Percentiles rank a stretch among this genome's conserved stretches.
These are phyloP conservation scores for Sphinx pinastri DNA, from an alignment of 2,888 invertebrate species.

Conservation along the genomic window DNA sequence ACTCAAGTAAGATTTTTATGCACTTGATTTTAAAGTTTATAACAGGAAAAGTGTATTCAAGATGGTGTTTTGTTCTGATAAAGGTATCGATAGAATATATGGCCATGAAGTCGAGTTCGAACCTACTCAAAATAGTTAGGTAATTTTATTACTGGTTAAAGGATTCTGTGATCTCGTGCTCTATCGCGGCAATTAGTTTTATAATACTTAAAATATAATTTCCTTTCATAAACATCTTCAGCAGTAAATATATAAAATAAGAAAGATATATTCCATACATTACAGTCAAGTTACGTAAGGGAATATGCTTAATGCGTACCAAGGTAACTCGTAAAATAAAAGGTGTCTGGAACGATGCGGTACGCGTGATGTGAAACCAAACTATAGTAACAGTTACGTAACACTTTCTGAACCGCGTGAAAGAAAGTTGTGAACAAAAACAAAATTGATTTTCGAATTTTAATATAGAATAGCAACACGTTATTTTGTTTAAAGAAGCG, in stretches of 20 bases:
- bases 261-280: background rate
- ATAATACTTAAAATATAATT: no score
- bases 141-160: no score
- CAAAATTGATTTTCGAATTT: background rate
- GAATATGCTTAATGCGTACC: slow-evolving; percentile 23
- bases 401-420: slow-evolving; percentile 3
- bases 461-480: background rate
- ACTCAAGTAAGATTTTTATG: background rate
- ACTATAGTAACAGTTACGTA: slow-evolving; percentile 7
- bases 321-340: slow-evolving; percentile 13
- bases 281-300: background rate
- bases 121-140: no score
- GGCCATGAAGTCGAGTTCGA: no score
- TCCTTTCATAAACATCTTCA: background rate
- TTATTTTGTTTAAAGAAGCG: background rate
- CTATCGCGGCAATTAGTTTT: no score
- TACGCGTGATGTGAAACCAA: slow-evolving; percentile 19
- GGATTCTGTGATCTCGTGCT: no score
- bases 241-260: background rate
- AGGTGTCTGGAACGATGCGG: slow-evolving; percentile 14
- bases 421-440: slow-evolving; percentile 2
- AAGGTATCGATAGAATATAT: no score
- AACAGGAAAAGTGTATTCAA: no score
- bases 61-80: no score
- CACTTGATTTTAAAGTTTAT: background rate